Evolutionary conservation across 2,797 vertebrate genomes (phyloP).

Genomic region (Enteromius trimaculatus): DNA sequence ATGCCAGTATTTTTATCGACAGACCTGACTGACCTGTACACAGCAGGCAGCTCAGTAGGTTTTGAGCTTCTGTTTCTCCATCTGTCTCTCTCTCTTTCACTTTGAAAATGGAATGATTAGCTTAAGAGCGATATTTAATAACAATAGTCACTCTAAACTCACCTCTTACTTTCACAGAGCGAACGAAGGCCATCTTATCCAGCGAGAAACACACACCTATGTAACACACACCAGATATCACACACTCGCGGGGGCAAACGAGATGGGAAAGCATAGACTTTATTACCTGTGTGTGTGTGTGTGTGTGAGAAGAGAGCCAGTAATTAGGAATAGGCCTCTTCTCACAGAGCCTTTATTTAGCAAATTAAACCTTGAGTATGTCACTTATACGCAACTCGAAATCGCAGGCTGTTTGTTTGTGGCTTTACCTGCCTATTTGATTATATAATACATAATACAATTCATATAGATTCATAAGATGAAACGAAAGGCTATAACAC

Average conservation of each 20-base stretch:
- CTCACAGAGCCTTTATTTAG: neutral
- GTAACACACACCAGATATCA: conserved; percentile 27
- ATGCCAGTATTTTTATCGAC: neutral
- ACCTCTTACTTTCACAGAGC: conserved; percentile 13
- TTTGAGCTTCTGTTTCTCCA: conserved; percentile 5
- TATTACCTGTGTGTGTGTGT: conserved; percentile 1
- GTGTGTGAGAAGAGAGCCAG: neutral
- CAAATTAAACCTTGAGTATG: conserved; percentile 6
- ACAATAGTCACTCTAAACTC: conserved; percentile 27
- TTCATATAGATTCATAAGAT: neutral
- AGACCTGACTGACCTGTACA: neutral
- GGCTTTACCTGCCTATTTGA: neutral
- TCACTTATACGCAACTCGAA: neutral
- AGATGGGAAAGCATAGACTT: neutral
- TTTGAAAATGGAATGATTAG: conserved; percentile 22
- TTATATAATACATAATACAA: neutral
- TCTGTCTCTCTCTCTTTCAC: neutral
- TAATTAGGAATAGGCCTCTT: conserved; percentile 11
- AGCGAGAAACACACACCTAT: conserved; percentile 13
- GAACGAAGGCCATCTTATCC: neutral
- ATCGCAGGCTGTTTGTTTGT: neutral
- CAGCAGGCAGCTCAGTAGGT: neutral
- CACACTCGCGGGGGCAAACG: neutral
- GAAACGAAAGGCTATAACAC: neutral
- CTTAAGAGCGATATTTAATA: conserved; percentile 23